Base-by-base conservation (phyloP, 1,140 invertebrate species). In the Scaptodrosophila lebanonensis region DNA sequence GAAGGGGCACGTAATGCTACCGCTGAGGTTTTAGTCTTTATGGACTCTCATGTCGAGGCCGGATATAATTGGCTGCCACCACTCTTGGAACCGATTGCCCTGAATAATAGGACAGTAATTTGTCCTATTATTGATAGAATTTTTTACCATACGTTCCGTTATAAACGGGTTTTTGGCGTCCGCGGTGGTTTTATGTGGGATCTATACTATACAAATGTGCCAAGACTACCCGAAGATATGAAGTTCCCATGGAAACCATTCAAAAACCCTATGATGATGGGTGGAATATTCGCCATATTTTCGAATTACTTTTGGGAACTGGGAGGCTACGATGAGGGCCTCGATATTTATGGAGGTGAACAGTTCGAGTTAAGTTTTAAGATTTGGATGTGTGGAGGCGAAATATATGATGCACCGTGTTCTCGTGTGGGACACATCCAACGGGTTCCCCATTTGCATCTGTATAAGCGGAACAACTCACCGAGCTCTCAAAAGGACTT, bases 311-410 rank as follows among this genome's bases (percentile, higher is more conserved):
- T 99, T 87, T 98, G 96, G 93, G 96, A 99, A 88, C 88, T 98
- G 43, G 97, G 97, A 8, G 95, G 96, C 2, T 99, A 99, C 84
- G 98, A 99, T 88, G 91, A 92, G 33, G 93, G 93, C 2, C 91
- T 99, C 76, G 97, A 94, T 70, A 94, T 93, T 88, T 99, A 98
- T 97, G 98, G 98, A 29, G 98, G 98, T 16, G 98, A 99, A 87
- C 98, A 99, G 82, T 94, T 99, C 47, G 98, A 99, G 87, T 90
- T 99, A 33, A 98, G 97, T 43, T 99, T 99, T 72, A 96, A 98
- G 89, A 95, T 98, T 47, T 94, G 93, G 93, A 93, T 94, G 84
- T 94, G 93, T 68, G 97, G 90, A 88, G 98, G 98, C 75, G 93
- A 93, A 90, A 98, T 95, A 97, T 92, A 89, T 86, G 97, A 90